phyloP scores from a whole-genome alignment of 1,140 invertebrate species.

The Aphelinus atriplicis region DNA sequence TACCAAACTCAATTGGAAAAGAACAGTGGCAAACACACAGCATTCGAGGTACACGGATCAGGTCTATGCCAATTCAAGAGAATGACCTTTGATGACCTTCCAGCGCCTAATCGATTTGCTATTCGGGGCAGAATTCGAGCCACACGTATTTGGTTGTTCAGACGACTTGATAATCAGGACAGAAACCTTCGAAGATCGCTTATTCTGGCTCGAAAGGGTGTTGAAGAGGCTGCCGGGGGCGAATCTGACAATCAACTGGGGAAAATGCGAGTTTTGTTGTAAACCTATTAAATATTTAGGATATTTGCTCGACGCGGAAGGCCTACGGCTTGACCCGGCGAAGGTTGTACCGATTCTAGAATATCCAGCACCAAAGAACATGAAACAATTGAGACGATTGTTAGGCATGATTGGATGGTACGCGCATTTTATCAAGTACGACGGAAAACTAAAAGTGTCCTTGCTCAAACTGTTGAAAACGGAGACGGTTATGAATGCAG shows the following conservation, averaged over 20 bases:
- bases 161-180: too few species aligned
- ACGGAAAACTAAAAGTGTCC: not conserved
- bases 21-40: too few species aligned
- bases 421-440: not conserved
- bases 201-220: constrained; percentile 39
- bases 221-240: constrained; percentile 8
- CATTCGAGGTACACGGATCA: too few species aligned
- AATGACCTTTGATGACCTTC: too few species aligned
- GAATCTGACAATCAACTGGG: not conserved
- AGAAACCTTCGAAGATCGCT: constrained; percentile 53
- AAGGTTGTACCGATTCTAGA: constrained; percentile 49
- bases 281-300: constrained; percentile 48
- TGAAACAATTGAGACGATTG: constrained; percentile 31
- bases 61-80: too few species aligned
- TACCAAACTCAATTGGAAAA: too few species aligned
- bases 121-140: too few species aligned
- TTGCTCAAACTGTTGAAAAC: not conserved
- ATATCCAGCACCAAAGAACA: constrained; percentile 44
- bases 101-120: too few species aligned
- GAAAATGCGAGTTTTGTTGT: constrained; percentile 17
- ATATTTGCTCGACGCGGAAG: constrained; percentile 44
- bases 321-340: constrained; percentile 44
- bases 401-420: constrained; percentile 7
- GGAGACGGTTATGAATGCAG: not conserved
- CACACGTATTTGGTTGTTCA: too few species aligned